phyloP scores from a whole-genome alignment of 2,797 vertebrate genomes.

The Aselliscus stoliczkanus region DNA sequence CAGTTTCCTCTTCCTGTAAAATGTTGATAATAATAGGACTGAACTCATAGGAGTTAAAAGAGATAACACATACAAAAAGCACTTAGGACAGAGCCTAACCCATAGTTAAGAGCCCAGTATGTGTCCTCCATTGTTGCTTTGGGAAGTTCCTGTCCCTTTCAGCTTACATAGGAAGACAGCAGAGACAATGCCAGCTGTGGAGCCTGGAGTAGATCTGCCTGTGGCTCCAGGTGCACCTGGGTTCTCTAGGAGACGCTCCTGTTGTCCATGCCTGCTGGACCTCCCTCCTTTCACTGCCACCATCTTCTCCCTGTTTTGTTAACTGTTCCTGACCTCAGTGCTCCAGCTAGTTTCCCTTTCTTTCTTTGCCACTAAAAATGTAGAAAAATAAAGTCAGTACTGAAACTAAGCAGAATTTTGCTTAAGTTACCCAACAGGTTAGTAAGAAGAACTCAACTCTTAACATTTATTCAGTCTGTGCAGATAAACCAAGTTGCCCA shows the following conservation, averaged over 20 bases:
- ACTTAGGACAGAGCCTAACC: not conserved
- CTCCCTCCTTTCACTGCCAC: not conserved
- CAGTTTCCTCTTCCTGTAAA: conserved; percentile 36
- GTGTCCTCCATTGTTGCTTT: rapidly evolving
- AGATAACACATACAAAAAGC: not conserved
- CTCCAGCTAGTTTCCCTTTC: not conserved
- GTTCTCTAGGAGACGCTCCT: not conserved
- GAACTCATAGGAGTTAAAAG: not conserved
- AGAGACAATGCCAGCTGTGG: too few species aligned
- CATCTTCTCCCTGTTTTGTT: not conserved
- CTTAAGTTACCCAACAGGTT: not conserved
- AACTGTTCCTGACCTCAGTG: not conserved
- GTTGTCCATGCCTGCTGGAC: rapidly evolving
- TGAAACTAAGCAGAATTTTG: not conserved
- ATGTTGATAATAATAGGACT: not conserved
- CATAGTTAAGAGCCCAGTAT: rapidly evolving
- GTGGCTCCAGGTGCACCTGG: not conserved
- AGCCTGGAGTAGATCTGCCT: rapidly evolving
- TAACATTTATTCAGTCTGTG: not conserved
- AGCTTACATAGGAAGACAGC: not conserved
- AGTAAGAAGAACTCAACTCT: not conserved
- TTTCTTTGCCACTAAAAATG: not conserved
- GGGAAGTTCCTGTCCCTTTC: not conserved
- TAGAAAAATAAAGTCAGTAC: not conserved
- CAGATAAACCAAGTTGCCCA: not conserved